These are phyloP conservation scores for Prenolepis imparis DNA, from an alignment of 2,888 invertebrate species.

Conservation along the genomic window DNA sequence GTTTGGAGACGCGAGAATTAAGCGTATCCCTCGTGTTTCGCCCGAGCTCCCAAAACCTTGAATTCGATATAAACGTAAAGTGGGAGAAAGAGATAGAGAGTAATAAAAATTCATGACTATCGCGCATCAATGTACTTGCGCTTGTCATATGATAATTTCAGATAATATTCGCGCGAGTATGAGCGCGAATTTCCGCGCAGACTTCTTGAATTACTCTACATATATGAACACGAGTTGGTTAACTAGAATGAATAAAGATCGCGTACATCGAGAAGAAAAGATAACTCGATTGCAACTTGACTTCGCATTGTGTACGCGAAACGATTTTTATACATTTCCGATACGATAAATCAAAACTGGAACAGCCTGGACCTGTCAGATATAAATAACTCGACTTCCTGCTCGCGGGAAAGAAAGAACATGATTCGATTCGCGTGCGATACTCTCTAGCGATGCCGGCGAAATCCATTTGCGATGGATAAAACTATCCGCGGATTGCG, in stretches of 20 bases:
- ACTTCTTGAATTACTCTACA: not conserved
- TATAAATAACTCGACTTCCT: slow-evolving; percentile 17
- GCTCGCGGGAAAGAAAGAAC: slow-evolving; percentile 34
- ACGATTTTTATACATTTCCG: slow-evolving; percentile 11
- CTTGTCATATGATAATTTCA: not conserved
- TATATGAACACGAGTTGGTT: not conserved
- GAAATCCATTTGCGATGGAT: slow-evolving; percentile 68
- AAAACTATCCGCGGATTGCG: slow-evolving; percentile 69
- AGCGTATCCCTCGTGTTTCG: slow-evolving; percentile 61
- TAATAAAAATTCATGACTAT: slow-evolving; percentile 69
- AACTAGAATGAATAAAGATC: not conserved
- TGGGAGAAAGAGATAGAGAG: not conserved
- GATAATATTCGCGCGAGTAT: not conserved
- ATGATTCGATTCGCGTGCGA: slow-evolving; percentile 68
- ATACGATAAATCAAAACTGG: not conserved
- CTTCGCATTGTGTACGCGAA: not conserved
- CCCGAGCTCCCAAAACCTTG: slow-evolving; percentile 63
- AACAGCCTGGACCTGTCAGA: not conserved
- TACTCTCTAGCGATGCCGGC: slow-evolving; percentile 63
- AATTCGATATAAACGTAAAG: slow-evolving; percentile 63
- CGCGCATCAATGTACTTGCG: slow-evolving; percentile 26
- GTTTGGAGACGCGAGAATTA: slow-evolving; percentile 72
- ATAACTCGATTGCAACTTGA: not conserved
- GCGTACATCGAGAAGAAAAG: not conserved
- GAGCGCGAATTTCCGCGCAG: not conserved